Evolutionary conservation across 2,888 invertebrate genomes (phyloP).

Genomic region (Drosophila vallismaia): DNA sequence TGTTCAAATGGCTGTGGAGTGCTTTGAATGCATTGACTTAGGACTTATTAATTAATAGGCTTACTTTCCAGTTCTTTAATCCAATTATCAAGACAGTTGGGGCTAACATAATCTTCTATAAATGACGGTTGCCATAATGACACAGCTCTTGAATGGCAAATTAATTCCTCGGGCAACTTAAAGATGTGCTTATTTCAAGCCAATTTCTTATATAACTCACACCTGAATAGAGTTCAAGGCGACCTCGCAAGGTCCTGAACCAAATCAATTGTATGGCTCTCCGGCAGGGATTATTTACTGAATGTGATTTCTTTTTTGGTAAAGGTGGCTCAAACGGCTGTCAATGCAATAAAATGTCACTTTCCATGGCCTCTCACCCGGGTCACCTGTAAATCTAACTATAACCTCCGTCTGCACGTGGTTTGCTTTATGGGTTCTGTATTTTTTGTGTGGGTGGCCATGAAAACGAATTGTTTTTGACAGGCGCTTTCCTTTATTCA

Average conservation of each 20-base stretch:
- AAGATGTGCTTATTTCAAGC: not conserved
- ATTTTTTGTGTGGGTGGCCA: conserved; percentile 9
- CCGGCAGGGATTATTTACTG: not conserved
- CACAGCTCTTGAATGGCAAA: not conserved
- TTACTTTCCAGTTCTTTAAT: conserved; percentile 8
- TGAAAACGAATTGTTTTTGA: conserved; percentile 26
- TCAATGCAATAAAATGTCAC: conserved; percentile 31
- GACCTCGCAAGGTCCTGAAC: not conserved
- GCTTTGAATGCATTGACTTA: too few species aligned
- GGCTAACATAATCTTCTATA: not conserved
- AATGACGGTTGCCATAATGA: conserved; percentile 3
- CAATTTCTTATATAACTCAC: not conserved
- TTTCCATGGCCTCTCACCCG: conserved; percentile 1
- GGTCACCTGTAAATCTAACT: conserved; percentile 21
- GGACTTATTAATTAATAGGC: conserved; percentile 23
- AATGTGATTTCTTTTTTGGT: not conserved
- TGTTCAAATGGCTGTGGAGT: too few species aligned
- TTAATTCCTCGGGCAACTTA: conserved; percentile 5
- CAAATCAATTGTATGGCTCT: not conserved
- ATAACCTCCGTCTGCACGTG: conserved; percentile 39
- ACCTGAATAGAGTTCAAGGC: not conserved
- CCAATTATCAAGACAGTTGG: conserved; percentile 1
- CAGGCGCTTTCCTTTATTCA: conserved; percentile 4
- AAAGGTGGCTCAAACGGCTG: conserved; percentile 2
- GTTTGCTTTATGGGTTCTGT: conserved; percentile 10